A percentile compares a stretch with the other conserved stretches of the same genome.
Evolutionary conservation across 2,888 invertebrate species (phyloP).

Genomic region (Drosophila fulvimacula): DNA sequence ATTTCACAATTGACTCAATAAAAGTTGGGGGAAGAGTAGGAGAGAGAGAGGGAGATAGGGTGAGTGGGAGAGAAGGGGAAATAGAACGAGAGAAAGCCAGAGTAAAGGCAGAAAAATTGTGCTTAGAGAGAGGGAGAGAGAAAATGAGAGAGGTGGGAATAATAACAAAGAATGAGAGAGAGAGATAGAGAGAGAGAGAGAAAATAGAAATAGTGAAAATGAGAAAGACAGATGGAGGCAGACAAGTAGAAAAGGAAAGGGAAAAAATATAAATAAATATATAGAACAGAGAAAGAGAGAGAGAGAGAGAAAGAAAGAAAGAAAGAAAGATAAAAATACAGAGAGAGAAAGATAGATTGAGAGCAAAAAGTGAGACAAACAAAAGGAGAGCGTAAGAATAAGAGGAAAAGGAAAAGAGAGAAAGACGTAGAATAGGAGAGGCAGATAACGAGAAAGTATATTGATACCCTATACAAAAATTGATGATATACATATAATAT

Average conservation of each 20-base stretch:
- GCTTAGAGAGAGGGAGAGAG: background rate
- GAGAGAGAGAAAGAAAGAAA: no score
- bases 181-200: background rate
- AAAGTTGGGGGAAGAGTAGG: background rate
- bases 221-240: background rate
- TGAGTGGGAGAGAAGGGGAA: background rate
- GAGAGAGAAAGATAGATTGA: no score
- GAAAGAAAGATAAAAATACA: background rate
- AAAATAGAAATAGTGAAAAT: background rate
- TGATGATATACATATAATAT: background rate
- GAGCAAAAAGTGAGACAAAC: no score
- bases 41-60: background rate
- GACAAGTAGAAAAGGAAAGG: background rate
- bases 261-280: no score
- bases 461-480: background rate
- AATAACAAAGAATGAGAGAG: fast-evolving
- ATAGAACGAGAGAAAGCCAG: background rate
- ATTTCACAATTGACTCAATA: background rate
- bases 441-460: no score
- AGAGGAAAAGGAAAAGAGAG: no score
- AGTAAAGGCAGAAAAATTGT: background rate
- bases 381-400: no score
- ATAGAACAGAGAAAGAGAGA: background rate
- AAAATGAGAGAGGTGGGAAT: background rate
- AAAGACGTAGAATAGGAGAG: no score